Evolutionary conservation across 2,888 invertebrate genomes (phyloP).

Genomic region (Caenorhabditis virilis): DNA sequence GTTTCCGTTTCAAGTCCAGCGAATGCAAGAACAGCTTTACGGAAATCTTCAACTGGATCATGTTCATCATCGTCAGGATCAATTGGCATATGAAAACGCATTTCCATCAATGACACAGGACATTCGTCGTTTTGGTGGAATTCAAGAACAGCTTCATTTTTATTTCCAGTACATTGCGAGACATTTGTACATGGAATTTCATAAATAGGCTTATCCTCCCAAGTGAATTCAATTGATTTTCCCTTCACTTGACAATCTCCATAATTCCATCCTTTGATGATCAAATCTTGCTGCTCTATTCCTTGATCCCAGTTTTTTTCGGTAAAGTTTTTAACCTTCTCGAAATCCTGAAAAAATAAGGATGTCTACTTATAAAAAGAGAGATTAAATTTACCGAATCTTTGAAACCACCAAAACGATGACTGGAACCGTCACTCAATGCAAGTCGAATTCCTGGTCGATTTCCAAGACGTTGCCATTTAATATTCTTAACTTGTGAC

Average conservation of each 20-base stretch:
- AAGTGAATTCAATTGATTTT: conserved; percentile 57
- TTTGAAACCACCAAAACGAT: conserved; percentile 91
- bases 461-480: conserved; percentile 89
- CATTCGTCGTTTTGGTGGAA: conserved; percentile 90
- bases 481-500: conserved; percentile 85
- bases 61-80: conserved; percentile 80
- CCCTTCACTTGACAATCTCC: conserved; percentile 90
- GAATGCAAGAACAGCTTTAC: conserved; percentile 92
- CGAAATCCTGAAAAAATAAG: conserved; percentile 84
- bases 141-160: conserved; percentile 96
- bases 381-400: conserved; percentile 71
- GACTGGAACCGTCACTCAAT: conserved; percentile 84
- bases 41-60: conserved; percentile 92
- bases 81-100: conserved; percentile 92
- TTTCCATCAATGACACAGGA: conserved; percentile 92
- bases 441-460: conserved; percentile 87
- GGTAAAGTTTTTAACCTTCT: conserved; percentile 88
- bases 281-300: conserved; percentile 87
- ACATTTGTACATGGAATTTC: conserved; percentile 95
- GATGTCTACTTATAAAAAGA: too few relatives aligned
- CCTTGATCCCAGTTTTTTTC: conserved; percentile 79
- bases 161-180: conserved; percentile 90
- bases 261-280: conserved; percentile 99
- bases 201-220: conserved; percentile 75
- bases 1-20: conserved; percentile 89